These are phyloP conservation scores for Cheumatopsyche charites DNA, from an alignment of 1,140 invertebrate genomes.

Conservation along the genomic window DNA sequence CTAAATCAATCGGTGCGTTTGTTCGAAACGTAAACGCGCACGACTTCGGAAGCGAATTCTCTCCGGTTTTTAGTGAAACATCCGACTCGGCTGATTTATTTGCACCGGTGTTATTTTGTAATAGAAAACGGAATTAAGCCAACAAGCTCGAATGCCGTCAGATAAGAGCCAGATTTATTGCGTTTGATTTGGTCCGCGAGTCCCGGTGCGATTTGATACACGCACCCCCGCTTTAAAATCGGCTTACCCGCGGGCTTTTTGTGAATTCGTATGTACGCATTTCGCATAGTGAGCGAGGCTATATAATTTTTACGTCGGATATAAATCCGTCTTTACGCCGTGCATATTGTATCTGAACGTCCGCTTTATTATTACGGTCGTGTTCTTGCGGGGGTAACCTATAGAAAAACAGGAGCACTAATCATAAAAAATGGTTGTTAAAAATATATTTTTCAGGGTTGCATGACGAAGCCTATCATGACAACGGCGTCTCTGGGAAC, in stretches of 20 bases:
- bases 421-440: constrained; percentile 12
- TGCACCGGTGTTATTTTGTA: constrained; percentile 30
- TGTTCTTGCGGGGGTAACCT: neutral
- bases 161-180: constrained; percentile 39
- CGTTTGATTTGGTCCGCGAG: constrained; percentile 30
- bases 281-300: neutral
- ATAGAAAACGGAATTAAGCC: constrained; percentile 42
- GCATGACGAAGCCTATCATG: constrained; percentile 16
- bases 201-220: constrained; percentile 12
- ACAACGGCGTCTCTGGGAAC: too few species aligned
- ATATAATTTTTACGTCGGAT: constrained; percentile 8
- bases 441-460: constrained; percentile 8
- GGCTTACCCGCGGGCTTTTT: neutral
- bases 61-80: constrained; percentile 23
- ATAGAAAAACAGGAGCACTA: neutral
- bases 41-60: constrained; percentile 4
- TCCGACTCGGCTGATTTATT: constrained; percentile 21
- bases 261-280: neutral
- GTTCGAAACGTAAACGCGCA: constrained; percentile 3
- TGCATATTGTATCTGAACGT: constrained; percentile 16
- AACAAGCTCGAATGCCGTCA: constrained; percentile 26
- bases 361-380: constrained; percentile 10
- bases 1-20: constrained; percentile 27
- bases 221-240: constrained; percentile 10
- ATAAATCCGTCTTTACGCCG: constrained; percentile 10